These are phyloP conservation scores for Clarias magur DNA, from an alignment of 2,113 vertebrate species.

Conservation along the genomic window DNA sequence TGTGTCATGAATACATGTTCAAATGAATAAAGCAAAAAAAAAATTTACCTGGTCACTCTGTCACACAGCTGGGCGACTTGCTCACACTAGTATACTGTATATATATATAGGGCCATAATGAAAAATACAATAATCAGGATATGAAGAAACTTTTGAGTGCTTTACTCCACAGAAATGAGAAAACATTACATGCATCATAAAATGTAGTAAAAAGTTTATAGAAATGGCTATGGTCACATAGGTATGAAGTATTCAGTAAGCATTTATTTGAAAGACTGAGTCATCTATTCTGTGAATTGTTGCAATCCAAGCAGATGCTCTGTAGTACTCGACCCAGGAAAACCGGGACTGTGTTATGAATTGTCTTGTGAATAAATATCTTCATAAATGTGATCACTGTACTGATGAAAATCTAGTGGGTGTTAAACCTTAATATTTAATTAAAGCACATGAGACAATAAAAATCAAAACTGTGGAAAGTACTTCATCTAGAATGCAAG, in stretches of 20 bases:
- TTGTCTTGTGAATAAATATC: not conserved
- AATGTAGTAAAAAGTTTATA: not conserved
- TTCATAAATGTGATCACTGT: not conserved
- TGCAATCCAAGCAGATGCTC: not conserved
- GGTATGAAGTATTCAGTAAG: not conserved
- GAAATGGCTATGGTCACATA: not conserved
- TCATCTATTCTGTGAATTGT: not conserved
- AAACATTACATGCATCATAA: not conserved
- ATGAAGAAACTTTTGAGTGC: not conserved
- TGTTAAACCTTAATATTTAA: not conserved
- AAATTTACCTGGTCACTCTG: conserved; percentile 38
- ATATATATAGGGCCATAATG: conserved; percentile 16
- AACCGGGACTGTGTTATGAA: not conserved
- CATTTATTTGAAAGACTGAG: not conserved
- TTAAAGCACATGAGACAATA: not conserved
- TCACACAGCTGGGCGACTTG: conserved; percentile 24
- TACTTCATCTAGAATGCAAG: not conserved
- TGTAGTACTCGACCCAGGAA: not conserved
- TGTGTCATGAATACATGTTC: conserved; percentile 53
- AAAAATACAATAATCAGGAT: conserved; percentile 43
- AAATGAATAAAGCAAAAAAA: conserved; percentile 18
- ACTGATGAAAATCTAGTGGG: not conserved
- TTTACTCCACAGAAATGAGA: not conserved
- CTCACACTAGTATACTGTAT: conserved; percentile 34
- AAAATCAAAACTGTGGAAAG: not conserved